These are phyloP conservation scores for Gryllus longicercus DNA, from an alignment of 2,888 invertebrate genomes.

Conservation along the genomic window DNA sequence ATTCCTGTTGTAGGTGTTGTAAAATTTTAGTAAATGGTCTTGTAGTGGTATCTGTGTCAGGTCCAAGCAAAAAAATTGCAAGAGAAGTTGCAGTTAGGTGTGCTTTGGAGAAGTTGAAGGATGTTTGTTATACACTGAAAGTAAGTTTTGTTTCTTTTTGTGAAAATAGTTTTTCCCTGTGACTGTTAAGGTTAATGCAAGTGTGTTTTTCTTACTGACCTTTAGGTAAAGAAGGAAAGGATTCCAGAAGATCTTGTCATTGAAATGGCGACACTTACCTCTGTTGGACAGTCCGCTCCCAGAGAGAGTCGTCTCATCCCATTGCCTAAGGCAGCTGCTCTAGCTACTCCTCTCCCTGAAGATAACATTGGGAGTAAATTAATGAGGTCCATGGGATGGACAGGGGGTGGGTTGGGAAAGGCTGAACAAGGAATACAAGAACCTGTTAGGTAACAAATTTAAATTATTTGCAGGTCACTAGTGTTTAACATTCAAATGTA, in stretches of 20 bases:
- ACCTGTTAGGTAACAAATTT: conserved; percentile 51
- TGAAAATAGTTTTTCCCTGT: neutral
- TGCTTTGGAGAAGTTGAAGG: neutral
- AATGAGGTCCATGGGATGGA: conserved; percentile 70
- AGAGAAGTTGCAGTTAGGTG: neutral
- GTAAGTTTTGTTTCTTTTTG: neutral
- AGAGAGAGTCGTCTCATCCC: neutral
- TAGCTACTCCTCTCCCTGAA: conserved; percentile 40
- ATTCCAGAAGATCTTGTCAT: neutral
- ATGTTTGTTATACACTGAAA: neutral
- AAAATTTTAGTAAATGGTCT: neutral
- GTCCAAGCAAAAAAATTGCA: neutral
- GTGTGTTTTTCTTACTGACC: neutral
- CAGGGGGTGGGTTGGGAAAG: conserved; percentile 65
- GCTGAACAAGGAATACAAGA: conserved; percentile 61
- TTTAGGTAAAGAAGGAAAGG: neutral
- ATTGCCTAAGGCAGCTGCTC: neutral
- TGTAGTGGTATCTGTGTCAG: neutral
- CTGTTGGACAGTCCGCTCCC: neutral
- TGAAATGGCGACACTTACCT: neutral
- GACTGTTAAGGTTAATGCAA: neutral
- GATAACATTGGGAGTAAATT: conserved; percentile 56
- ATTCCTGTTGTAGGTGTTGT: neutral
- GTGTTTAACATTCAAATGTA: too few species aligned
- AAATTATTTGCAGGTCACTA: neutral